Base-by-base conservation (phyloP, 2,113 vertebrate species). In the Corythornis cristatus region DNA sequence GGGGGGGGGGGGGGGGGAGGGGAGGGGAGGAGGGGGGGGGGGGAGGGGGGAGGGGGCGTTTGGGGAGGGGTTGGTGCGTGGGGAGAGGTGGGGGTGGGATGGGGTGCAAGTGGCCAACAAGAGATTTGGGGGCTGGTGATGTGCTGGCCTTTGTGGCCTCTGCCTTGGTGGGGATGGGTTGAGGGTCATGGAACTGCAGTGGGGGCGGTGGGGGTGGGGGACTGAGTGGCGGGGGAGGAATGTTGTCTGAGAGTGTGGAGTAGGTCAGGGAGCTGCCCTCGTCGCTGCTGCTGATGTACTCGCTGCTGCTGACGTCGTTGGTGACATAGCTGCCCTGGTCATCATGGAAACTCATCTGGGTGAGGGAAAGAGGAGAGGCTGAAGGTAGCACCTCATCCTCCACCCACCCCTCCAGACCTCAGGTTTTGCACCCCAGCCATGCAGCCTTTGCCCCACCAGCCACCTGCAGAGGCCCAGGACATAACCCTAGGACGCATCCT, bases 261-360 rank as follows among this genome's bases (percentile, higher is more conserved):
- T 98, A 99, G 92, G 98, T 98, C 56, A 99, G 97, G 28, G 99
- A 99, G 88, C 98, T 98, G 89, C 98, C 98, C n/a, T 99, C 99
- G 2, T 99, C 99, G 0, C 99, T 99, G 98, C 98, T 98, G 96
- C 99, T 99, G 97, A 98, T 93, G 26, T 98, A 98, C 86, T 99
- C 99, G 26, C 99, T 99, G 6, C 98, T 99, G 98, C 99, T 99
- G 54, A 97, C 96, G 14, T 98, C 98, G 1, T 98, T 98, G 64
- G 98, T 97, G 26, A 97, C 88, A 3, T 98, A 98, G 92, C 98
- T 98, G 87, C 96, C 94, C 97, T 99, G 99, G 81, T 99, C 99
- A 5, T 99, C 99, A 0, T 98, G 99, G 97, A 99, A 99, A 82
- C 98, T 99, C 99, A 99, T 99, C 99, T 99, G 98, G 19, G 56